Evolutionary conservation across 1,140 invertebrate species (phyloP).

Genomic region (Megalonaias nervosa): DNA sequence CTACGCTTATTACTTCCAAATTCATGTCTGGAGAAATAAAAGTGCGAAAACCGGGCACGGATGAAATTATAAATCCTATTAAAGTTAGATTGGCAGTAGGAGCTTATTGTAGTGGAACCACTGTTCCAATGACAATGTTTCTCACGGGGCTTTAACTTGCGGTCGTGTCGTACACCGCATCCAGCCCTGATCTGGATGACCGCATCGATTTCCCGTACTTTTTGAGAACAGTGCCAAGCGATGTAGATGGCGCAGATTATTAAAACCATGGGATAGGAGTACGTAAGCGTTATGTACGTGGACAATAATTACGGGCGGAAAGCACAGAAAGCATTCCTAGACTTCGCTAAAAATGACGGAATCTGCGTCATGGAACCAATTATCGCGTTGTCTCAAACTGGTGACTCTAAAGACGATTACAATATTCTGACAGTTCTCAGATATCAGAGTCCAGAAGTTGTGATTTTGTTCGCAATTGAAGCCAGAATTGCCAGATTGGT

Average conservation of each 20-base stretch:
- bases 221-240: conserved; percentile 63
- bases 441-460: conserved; percentile 70
- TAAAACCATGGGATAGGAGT: conserved; percentile 66
- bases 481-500: no score
- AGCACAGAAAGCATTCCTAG: conserved; percentile 51
- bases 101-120: conserved; percentile 54
- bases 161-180: conserved; percentile 69
- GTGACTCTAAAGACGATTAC: conserved; percentile 35
- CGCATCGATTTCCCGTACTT: conserved; percentile 62
- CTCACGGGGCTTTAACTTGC: conserved; percentile 73
- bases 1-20: conserved; percentile 45
- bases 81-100: conserved; percentile 54
- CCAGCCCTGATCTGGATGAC: conserved; percentile 61
- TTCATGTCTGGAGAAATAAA: conserved; percentile 44
- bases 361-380: conserved; percentile 76
- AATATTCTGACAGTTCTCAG: conserved; percentile 22
- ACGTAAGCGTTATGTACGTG: conserved; percentile 61
- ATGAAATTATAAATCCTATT: background rate
- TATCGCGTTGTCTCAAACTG: conserved; percentile 71
- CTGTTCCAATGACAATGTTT: conserved; percentile 48
- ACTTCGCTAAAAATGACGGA: conserved; percentile 64
- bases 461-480: conserved; percentile 81
- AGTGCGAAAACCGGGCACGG: conserved; percentile 19
- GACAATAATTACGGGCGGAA: conserved; percentile 74
- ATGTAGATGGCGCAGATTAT: conserved; percentile 79